A percentile compares a stretch with the other conserved stretches of the same genome.
Conservation (phyloP, 2,888 invertebrate genomes). For the Tetragonisca angustula region DNA sequence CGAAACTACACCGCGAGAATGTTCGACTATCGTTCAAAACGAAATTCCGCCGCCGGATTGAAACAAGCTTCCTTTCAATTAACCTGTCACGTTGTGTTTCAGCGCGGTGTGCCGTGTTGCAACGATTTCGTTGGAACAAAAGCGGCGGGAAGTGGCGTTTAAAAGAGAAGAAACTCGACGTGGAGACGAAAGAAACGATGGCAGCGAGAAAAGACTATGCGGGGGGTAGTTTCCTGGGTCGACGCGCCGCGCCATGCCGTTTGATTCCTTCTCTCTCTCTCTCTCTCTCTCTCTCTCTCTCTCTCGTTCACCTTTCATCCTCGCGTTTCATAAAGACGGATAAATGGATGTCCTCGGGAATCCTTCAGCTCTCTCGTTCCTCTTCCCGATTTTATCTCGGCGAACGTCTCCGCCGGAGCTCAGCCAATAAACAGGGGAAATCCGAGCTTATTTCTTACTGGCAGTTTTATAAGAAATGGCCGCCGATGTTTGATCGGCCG, state of each 20-base stretch:
- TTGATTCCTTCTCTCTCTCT: conserved; percentile 48
- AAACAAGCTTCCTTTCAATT: conserved; percentile 24
- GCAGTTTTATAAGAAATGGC: neutral
- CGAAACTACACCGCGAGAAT: too few species aligned
- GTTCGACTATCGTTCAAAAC: neutral
- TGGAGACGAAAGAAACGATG: conserved; percentile 26
- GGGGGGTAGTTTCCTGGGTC: conserved; percentile 27
- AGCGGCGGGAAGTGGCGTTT: conserved; percentile 26
- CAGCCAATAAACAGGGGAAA: conserved; percentile 20
- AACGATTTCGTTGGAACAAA: neutral
- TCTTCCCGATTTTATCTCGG: conserved; percentile 18
- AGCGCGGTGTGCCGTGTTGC: neutral
- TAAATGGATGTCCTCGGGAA: conserved; percentile 59
- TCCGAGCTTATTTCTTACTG: neutral
- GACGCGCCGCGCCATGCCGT: conserved; percentile 45
- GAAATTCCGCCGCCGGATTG: conserved; percentile 2
- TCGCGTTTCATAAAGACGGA: conserved; percentile 54
- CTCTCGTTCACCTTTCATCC: conserved; percentile 8
- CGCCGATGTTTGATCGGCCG: neutral
- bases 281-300: neutral
- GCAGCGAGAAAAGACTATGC: conserved; percentile 6
- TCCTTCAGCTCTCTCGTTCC: conserved; percentile 47
- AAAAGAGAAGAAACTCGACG: conserved; percentile 12
- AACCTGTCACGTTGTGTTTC: conserved; percentile 6
- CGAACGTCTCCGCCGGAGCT: conserved; percentile 24